Conservation (phyloP, 2,888 invertebrate genomes). For the Ochropleura leucogaster region DNA sequence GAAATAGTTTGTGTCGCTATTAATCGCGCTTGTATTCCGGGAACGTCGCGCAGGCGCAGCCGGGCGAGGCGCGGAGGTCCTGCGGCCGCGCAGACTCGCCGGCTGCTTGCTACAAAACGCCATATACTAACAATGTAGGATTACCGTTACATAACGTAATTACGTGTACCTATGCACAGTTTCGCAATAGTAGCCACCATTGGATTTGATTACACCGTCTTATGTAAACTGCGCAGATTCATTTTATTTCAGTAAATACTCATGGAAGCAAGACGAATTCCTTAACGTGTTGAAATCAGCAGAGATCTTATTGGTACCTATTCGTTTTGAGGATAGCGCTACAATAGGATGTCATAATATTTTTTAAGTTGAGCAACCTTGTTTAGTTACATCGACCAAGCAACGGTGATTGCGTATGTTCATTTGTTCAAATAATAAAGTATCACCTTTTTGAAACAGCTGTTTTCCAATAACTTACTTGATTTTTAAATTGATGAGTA, state of each 20-base stretch:
- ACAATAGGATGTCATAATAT: conserved; percentile 33
- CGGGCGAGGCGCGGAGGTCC: conserved; percentile 62
- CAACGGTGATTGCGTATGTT: conserved; percentile 17
- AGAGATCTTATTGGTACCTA: conserved; percentile 50
- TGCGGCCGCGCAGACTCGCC: conserved; percentile 68
- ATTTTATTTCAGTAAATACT: conserved; percentile 47
- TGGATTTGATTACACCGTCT: conserved; percentile 45
- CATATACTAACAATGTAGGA: conserved; percentile 44
- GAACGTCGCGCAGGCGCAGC: conserved; percentile 73
- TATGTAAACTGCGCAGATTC: conserved; percentile 53
- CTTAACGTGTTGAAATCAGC: conserved; percentile 49
- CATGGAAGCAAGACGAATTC: conserved; percentile 58
- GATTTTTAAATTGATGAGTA: neutral
- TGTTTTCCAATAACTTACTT: neutral
- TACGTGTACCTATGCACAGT: conserved; percentile 38
- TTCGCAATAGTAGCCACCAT: conserved; percentile 41
- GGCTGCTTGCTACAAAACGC: conserved; percentile 62
- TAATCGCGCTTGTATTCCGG: conserved; percentile 85
- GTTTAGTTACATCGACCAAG: conserved; percentile 27
- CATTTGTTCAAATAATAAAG: conserved; percentile 19
- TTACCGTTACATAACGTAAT: conserved; percentile 47
- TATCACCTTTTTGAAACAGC: neutral
- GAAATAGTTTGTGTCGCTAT: conserved; percentile 89
- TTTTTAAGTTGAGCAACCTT: conserved; percentile 38
- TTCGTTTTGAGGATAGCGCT: conserved; percentile 40